phyloP scores from a whole-genome alignment of 2,113 vertebrate species.

The human (Homo sapiens) region GRCh38 chr18:8868501-8869000 shows the following conservation, averaged over 20 bases:
- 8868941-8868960: background rate
- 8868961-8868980: too few relatives aligned
- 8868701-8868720: background rate
- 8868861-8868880: background rate
- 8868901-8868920: background rate
- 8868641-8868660: background rate
- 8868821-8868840: background rate
- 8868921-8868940: background rate
- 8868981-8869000: background rate
- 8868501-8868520: background rate
- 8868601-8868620: background rate
- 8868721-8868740: background rate
- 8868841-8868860: background rate
- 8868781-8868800: background rate
- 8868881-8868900: rapidly evolving
- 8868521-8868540: too few relatives aligned
- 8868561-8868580: too few relatives aligned
- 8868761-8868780: background rate
- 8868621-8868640: too few relatives aligned
- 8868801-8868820: background rate
- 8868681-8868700: background rate
- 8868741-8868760: background rate
- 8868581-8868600: background rate
- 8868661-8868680: background rate
- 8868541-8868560: too few relatives aligned